Base-by-base conservation (phyloP, 2,797 vertebrate genomes). In the Fistularia commersonii region DNA sequence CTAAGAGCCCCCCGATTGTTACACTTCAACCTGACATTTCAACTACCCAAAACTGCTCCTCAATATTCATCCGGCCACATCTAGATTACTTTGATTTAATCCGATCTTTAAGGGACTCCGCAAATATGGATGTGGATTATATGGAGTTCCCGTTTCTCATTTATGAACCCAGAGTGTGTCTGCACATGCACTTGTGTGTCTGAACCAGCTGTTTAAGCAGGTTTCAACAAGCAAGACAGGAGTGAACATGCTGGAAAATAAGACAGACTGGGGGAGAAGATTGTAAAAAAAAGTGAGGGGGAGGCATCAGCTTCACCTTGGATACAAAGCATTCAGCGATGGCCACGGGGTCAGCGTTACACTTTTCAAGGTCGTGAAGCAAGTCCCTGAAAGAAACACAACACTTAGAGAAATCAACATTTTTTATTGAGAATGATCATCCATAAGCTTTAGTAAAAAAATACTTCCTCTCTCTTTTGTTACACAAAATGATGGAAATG, bases 271-370 rank as follows among this genome's bases (percentile, higher is more conserved):
- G 32, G 41, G 38, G 1, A 12, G 13, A 23, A 6, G 6, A 32
- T 37, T 8, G 12, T 9, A 11, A 34, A 43, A 32, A 34, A 10
- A 32, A 0, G 11, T 32, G 9, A 36, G 34, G 9, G 47, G 6
- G 35, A 14, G 37, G 32, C 3, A 12, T 1, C 1, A 12, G 41
- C 43, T 86, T 92, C 91, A 99, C 97, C 95, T 98, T 99, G 67
- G 93, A 95, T 69, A 99, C 97, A 61, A 99, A 99, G 77, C 97
- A 98, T 71, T 98, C 95, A 7, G 96, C 97, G 65, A 99, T 99
- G 78, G 94, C 95, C 76, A 98, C 97, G 3, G 94, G 96, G 81
- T 98, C 94, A 7, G 93, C 91, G 65, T 97, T 93, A 83, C 97
- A 99, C 87, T 94, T 96, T 87, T 98, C 95, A 45, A 99, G 90